Conservation (phyloP, 2,797 vertebrate species). For the Buphagus erythrorhynchus region DNA sequence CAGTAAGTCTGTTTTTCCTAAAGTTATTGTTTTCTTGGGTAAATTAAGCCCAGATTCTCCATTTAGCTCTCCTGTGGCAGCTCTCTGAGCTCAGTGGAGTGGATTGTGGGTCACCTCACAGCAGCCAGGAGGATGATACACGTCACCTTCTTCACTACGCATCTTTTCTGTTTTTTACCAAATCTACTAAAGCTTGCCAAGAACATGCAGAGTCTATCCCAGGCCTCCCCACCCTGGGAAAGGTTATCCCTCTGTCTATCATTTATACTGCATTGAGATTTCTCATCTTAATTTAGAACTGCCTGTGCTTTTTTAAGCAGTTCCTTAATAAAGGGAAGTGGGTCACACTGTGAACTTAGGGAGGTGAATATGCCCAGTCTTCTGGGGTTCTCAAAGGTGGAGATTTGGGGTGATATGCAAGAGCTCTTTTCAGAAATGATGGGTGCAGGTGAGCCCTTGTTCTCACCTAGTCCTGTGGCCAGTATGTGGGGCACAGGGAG, state of each 20-base stretch:
- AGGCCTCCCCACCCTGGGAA: background rate
- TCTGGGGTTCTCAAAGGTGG: background rate
- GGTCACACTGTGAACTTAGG: background rate
- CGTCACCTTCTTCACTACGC: accelerated
- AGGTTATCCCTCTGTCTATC: background rate
- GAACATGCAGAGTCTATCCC: background rate
- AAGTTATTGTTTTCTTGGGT: background rate
- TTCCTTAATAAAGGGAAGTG: background rate
- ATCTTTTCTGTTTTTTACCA: background rate
- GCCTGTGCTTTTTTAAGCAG: background rate
- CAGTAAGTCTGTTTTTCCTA: background rate
- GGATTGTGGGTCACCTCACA: background rate
- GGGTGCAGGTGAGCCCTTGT: background rate
- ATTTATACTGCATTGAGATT: background rate
- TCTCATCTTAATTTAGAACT: background rate
- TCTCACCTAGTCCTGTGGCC: too few species aligned
- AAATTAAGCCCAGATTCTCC: background rate
- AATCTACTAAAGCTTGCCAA: background rate
- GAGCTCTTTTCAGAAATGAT: accelerated
- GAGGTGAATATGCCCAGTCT: background rate
- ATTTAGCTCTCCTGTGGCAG: background rate
- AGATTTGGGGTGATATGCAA: accelerated
- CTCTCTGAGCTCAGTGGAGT: background rate
- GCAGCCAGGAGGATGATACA: background rate
- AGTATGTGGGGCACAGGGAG: accelerated